Base-by-base conservation (phyloP, 1,140 invertebrate genomes). In the Cotesia vestalis region DNA sequence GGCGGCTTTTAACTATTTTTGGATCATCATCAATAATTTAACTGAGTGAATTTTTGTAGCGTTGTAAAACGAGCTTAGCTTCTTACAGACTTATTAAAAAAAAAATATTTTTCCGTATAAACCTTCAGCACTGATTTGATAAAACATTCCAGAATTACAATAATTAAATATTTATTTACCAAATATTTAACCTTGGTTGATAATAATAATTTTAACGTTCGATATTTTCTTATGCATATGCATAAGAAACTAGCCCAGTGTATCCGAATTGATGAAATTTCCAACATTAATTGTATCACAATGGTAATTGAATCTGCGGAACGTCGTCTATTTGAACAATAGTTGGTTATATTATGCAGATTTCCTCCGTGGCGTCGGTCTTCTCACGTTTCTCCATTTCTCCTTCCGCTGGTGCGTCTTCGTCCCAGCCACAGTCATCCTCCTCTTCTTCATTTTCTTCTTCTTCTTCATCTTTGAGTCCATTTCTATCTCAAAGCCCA, bases 301-400 rank as follows among this genome's bases (percentile, higher is more conserved):
- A 87, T 86, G 85, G 85, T 87, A 87, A 87, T 87, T 87, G 84
- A 87, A 87, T 87, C 85, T 86, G 81, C 81, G 81, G 79, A 83
- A 83, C 84, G 81, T 81, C 84, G 85, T 86, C 85, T 87, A 87
- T 87, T 87, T 87, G 85, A 87, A 87, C 85, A 87, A 87, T 87
- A 87, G 85, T 87, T 86, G 85, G 85, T 87, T 87, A 86, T 87
- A 87, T 87, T 87, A 87, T 87, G 85, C 84, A 87, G 84, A 87
- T 87, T 86, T 85, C 78, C 82, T 80, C 81, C 84, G 84, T 80
- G 82, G 80, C 82, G 63, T 72, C 70, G 70, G 62, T 72, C 81
- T 79, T 75, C 71, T 79, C 77, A 76, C 74, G 73, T 51, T 59
- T 68, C 68, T 51, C 40, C 40, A 62, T 52, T 35, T 71, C 72